phyloP scores from a whole-genome alignment of 2,113 vertebrate genomes.

The Meleagris gallopavo region DNA sequence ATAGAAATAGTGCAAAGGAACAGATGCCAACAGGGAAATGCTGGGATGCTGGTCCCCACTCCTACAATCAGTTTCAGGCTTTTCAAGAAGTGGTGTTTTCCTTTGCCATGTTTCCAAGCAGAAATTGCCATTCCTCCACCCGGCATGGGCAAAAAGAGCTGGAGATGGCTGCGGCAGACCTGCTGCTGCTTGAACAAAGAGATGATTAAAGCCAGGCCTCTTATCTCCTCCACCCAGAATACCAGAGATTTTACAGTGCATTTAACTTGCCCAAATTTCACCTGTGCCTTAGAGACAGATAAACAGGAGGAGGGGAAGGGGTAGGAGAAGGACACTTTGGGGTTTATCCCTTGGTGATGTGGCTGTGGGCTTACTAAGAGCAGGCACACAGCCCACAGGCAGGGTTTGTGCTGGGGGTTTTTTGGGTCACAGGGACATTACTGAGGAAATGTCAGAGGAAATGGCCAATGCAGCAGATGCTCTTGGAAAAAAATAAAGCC shows the following conservation, averaged over 20 bases:
- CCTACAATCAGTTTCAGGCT: not conserved
- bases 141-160: not conserved
- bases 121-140: not conserved
- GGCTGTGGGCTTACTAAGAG: not conserved
- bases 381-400: not conserved
- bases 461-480: too few species aligned
- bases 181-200: not conserved
- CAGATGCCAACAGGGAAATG: not conserved
- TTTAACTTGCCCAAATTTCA: not conserved
- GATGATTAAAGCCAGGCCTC: not conserved
- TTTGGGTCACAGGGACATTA: too few species aligned
- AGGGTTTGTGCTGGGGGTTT: not conserved
- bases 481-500: not conserved
- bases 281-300: not conserved
- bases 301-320: not conserved
- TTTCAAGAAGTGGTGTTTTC: not conserved
- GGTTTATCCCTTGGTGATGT: not conserved
- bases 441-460: not conserved
- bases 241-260: not conserved
- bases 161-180: not conserved
- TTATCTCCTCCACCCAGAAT: too few species aligned
- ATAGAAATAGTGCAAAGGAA: not conserved
- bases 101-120: not conserved
- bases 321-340: not conserved
- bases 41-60: not conserved